Percentiles rank a stretch among this genome's conserved stretches.
phyloP scores from a whole-genome alignment of 2,113 vertebrate genomes.

The Hippocampus barbouri region DNA sequence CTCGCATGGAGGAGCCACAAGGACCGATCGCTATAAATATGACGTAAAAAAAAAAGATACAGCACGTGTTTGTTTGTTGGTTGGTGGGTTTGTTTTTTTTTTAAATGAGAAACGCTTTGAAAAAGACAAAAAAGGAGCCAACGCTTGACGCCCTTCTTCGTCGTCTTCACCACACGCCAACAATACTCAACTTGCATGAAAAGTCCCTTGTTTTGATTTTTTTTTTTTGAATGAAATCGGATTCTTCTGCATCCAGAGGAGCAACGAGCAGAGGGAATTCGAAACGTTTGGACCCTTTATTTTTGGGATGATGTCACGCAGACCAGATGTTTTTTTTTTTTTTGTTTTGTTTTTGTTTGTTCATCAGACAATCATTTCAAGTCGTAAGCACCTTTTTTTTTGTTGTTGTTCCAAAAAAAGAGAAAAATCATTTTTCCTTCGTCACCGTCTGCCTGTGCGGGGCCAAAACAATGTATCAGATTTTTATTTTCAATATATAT shows the following conservation, averaged over 20 bases:
- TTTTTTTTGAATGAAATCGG: slow-evolving; percentile 75
- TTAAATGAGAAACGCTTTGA: slow-evolving; percentile 85
- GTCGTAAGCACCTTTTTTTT: slow-evolving; percentile 97
- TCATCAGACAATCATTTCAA: slow-evolving; percentile 99
- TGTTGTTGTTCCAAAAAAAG: neutral
- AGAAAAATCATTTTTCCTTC: slow-evolving; percentile 76
- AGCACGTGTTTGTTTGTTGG: slow-evolving; percentile 77
- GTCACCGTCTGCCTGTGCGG: slow-evolving; percentile 96
- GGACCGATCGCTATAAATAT: slow-evolving; percentile 79
- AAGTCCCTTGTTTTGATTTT: slow-evolving; percentile 71
- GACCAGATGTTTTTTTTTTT: slow-evolving; percentile 79
- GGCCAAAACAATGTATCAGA: slow-evolving; percentile 98
- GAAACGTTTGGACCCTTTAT: slow-evolving; percentile 70
- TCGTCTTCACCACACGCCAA: slow-evolving; percentile 68
- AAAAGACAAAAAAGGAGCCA: slow-evolving; percentile 82
- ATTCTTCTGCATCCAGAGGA: slow-evolving; percentile 73
- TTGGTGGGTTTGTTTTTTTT: slow-evolving; percentile 45
- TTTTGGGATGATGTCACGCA: slow-evolving; percentile 67
- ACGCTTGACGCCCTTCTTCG: slow-evolving; percentile 47
- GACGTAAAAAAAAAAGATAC: slow-evolving; percentile 81
- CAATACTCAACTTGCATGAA: slow-evolving; percentile 86
- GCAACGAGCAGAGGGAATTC: slow-evolving; percentile 88
- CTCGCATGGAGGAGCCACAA: slow-evolving; percentile 71
- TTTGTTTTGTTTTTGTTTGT: slow-evolving; percentile 63
- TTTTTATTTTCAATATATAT: slow-evolving; percentile 96